Conservation (phyloP, 92 coral and sea anemone species). For the Chrysogorgia sp. region DNA sequence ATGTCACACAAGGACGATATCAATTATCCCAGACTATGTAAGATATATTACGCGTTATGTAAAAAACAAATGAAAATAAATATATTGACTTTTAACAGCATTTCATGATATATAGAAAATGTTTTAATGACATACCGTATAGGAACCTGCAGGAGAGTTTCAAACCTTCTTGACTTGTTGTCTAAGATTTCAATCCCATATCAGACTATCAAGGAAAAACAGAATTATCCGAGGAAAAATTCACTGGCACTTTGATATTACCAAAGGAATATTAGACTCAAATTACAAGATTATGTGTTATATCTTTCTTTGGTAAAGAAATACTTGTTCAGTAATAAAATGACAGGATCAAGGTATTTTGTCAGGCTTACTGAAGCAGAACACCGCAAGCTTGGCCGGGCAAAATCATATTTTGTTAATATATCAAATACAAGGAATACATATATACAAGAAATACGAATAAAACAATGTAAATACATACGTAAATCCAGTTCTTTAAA, state of each 20-base stretch:
- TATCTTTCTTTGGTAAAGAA: not conserved
- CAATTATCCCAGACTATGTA: too few relatives aligned
- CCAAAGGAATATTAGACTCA: not conserved
- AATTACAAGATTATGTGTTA: not conserved
- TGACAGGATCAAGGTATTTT: conserved; percentile 31
- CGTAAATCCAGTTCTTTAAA: not conserved
- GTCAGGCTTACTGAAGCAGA: conserved; percentile 44
- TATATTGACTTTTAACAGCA: not conserved
- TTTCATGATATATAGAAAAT: not conserved
- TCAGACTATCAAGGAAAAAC: conserved; percentile 18
- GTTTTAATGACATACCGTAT: conserved; percentile 3
- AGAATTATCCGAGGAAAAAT: not conserved
- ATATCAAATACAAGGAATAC: not conserved
- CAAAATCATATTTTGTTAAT: conserved; percentile 3
- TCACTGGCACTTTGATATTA: not conserved
- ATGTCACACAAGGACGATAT: too few relatives aligned
- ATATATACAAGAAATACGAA: not conserved
- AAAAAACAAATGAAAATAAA: not conserved
- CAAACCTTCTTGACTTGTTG: conserved; percentile 20
- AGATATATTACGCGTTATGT: too few relatives aligned
- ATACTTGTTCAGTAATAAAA: not conserved
- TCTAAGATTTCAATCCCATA: conserved; percentile 17
- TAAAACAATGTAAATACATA: not conserved
- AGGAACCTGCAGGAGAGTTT: conserved; percentile 6
- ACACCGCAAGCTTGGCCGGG: not conserved